These are phyloP conservation scores for Desmophyllum pertusum DNA, from an alignment of 92 coral and sea anemone species.

Conservation along the genomic window DNA sequence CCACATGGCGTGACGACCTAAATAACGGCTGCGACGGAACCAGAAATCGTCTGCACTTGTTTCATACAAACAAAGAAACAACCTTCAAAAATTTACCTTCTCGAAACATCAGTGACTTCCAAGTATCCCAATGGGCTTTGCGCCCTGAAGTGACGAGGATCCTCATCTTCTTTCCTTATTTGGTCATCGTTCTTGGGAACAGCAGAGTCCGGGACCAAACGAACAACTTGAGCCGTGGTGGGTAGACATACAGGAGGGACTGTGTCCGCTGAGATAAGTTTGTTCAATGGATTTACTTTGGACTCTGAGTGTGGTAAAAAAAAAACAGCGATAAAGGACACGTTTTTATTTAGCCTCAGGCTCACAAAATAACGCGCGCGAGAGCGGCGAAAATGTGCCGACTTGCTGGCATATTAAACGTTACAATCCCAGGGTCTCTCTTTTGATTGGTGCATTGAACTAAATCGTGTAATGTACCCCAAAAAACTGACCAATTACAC, in stretches of 20 bases:
- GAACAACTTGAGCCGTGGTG: slow-evolving; percentile 84
- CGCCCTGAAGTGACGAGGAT: slow-evolving; percentile 34
- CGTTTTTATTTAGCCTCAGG: no score
- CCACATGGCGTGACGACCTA: neutral
- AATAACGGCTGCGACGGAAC: neutral
- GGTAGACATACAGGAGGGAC: slow-evolving; percentile 82
- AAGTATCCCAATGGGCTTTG: slow-evolving; percentile 66
- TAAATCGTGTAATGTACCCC: no score
- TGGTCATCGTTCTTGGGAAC: slow-evolving; percentile 64
- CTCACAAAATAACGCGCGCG: no score
- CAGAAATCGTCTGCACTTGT: no score
- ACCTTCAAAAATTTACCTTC: slow-evolving; percentile 36
- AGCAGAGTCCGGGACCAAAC: slow-evolving; percentile 75
- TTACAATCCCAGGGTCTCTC: no score
- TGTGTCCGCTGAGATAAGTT: slow-evolving; percentile 47
- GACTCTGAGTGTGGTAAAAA: slow-evolving; percentile 8
- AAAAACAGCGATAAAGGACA: neutral
- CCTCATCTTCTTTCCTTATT: slow-evolving; percentile 46
- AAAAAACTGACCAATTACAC: no score
- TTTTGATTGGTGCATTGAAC: neutral
- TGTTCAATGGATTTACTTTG: slow-evolving; percentile 1
- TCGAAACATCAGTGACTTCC: slow-evolving; percentile 87
- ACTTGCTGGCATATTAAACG: no score
- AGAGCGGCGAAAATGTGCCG: no score
- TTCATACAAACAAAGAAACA: neutral